Evolutionary conservation across 2,888 invertebrate genomes (phyloP), one percentile per base, ranked within the genome.

Genomic region (Eledone cirrhosa): DNA sequence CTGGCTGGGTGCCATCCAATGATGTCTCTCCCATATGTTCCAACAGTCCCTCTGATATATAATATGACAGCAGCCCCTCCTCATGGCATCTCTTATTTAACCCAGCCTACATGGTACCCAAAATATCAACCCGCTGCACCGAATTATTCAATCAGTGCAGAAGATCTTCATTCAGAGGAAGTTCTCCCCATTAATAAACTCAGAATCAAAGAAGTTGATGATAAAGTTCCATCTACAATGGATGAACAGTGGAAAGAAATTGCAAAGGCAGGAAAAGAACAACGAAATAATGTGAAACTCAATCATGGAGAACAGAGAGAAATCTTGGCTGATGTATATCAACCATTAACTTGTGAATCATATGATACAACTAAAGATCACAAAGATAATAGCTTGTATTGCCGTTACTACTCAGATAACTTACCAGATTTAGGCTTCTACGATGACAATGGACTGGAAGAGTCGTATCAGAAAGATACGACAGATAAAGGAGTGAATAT

Each of bases 151-250:
- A 0, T 33, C 33, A 22, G 41, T 41, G 72, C 31, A 13, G 22
- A 74, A 33, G 81, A 77, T 77, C 72, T 80, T 41, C 67, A 77
- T 11, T 82, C 84, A 24, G 27, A 77, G 7, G 81, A 82, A 2
- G 48, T 85, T 5, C 85, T 87, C 65, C 87, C 87, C 19, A 87
- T 89, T 41, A 90, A 89, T n/a, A 83, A 86, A 65, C 78, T 90
- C 75, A 89, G 90, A 11, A 83, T 86, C 78, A 81, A 84, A 47
- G 85, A 89, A 79, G 83, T 90, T 63, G 84, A 88, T 67, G 88
- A 88, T 0, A 86, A 87, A 77, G 86, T 90, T 24, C 82, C 83
- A 72, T 82, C 85, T 11, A 89, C 88, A 80, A 77, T 90, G 1
- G 76, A 74, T 22, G 81, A 82, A 31, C 80, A 83, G n/a, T n/a